Base-by-base conservation (phyloP, 2,113 vertebrate species). In the Otocyon megalotis region DNA sequence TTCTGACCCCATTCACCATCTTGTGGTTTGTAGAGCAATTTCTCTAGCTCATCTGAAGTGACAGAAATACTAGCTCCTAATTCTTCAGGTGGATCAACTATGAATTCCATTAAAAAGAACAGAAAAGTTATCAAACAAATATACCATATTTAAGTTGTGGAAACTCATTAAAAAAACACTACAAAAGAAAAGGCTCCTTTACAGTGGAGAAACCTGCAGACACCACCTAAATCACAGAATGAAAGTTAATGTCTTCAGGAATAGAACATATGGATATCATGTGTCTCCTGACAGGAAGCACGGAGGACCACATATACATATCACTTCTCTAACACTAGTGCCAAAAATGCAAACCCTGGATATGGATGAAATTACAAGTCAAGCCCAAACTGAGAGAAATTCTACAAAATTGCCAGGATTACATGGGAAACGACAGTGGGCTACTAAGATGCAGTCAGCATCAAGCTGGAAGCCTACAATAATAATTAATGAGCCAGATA, bases 1-100 rank as follows among this genome's bases (percentile, higher is more conserved):
- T 97, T 98, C 76, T 98, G 98, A 1, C 99, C 99, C 99, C 99
- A 99, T 97, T 99, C 99, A 17, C 99, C 99, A 43, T 98, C 98
- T 67, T 99, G 98, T 32, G 99, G 99, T 79, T 99, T 99, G 97
- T 99, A 99, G 5, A 99, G 99, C 62, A 99, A 98, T 89, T 99
- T 99, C 14, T 98, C 99, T 98, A 99, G 99, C 97, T 99, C 99
- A 11, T 99, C 99, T 17, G 98, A 90, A 2, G 99, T 99, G 96
- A 99, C 99, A 0, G 99, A 99, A 95, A 99, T 99, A 81, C 99
- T 99, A 0, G 99, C 99, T 92, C 99, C 99, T 32, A 99, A 98
- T 28, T 99, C 99, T 94, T 99, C 99, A 22, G 99, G 99, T 91
- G 99, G 99, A 96, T 99, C 98, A 81, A 99, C 99, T 99, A 67